A percentile compares a stretch with the other conserved stretches of the same genome.
These are phyloP conservation scores for Xiphias gladius DNA, from an alignment of 2,113 vertebrate genomes.

Conservation along the genomic window DNA sequence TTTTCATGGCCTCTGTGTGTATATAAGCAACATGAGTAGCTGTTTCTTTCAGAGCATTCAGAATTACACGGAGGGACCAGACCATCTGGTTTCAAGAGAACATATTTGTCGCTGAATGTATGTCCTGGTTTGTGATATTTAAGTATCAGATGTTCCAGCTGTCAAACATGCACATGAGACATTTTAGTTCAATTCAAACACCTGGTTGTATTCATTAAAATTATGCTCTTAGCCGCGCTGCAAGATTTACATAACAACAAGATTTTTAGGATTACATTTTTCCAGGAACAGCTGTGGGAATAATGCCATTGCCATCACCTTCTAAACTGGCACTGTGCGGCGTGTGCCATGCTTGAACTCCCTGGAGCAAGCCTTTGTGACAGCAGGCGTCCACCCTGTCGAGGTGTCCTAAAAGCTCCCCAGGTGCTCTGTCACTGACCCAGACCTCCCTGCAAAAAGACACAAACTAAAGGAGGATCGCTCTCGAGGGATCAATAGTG, in stretches of 20 bases:
- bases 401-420: constrained; percentile 41
- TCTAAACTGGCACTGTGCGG: constrained; percentile 11
- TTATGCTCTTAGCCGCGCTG: not conserved
- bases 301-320: constrained; percentile 34
- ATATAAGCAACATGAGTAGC: not conserved
- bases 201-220: constrained; percentile 2
- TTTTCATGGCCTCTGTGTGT: constrained; percentile 1
- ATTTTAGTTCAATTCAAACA: not conserved
- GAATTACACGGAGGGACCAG: not conserved
- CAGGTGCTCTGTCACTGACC: constrained; percentile 35
- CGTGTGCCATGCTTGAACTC: constrained; percentile 7
- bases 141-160: not conserved
- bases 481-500: constrained; percentile 24
- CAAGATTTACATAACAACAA: constrained; percentile 5
- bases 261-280: constrained; percentile 14
- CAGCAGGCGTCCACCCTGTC: constrained; percentile 23
- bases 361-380: constrained; percentile 26
- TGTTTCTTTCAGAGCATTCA: not conserved
- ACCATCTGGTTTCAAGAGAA: constrained; percentile 5
- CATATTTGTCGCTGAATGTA: not conserved
- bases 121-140: not conserved
- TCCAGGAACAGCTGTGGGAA: constrained; percentile 28
- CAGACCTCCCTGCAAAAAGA: constrained; percentile 32
- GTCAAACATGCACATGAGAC: not conserved
- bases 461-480: constrained; percentile 30